These are phyloP conservation scores for Ellobius talpinus DNA, from an alignment of 2,113 vertebrate species.

Conservation along the genomic window DNA sequence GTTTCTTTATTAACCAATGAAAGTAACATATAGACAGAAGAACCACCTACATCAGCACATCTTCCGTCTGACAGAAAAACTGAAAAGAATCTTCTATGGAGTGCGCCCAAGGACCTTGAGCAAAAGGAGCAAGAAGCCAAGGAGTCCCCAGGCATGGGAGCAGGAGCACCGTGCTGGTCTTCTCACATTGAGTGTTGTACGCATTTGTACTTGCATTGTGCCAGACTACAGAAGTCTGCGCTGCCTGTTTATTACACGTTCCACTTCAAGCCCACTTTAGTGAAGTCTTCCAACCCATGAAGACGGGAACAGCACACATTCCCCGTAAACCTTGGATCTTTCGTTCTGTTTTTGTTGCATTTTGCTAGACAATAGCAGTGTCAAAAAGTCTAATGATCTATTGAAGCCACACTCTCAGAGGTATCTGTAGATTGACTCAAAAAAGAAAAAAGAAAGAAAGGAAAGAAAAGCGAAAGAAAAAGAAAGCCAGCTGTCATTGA, in stretches of 20 bases:
- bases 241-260: background rate
- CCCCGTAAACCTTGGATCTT: background rate
- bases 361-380: background rate
- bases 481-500: background rate
- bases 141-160: background rate
- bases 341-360: background rate
- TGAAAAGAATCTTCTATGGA: background rate
- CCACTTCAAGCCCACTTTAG: conserved; percentile 3
- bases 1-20: too few relatives aligned
- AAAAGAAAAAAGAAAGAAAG: background rate
- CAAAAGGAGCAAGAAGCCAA: background rate
- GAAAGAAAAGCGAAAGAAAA: background rate
- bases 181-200: background rate
- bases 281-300: background rate
- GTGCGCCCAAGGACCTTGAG: background rate
- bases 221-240: background rate
- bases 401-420: background rate
- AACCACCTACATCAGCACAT: too few relatives aligned
- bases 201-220: background rate
- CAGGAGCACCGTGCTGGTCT: background rate
- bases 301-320: background rate
- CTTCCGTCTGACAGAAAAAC: background rate
- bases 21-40: too few relatives aligned
- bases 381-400: background rate
- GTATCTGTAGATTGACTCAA: background rate